Percentiles rank a stretch among this genome's conserved stretches.
Conservation (phyloP, 2,797 vertebrate species). For the Falco concolor region DNA sequence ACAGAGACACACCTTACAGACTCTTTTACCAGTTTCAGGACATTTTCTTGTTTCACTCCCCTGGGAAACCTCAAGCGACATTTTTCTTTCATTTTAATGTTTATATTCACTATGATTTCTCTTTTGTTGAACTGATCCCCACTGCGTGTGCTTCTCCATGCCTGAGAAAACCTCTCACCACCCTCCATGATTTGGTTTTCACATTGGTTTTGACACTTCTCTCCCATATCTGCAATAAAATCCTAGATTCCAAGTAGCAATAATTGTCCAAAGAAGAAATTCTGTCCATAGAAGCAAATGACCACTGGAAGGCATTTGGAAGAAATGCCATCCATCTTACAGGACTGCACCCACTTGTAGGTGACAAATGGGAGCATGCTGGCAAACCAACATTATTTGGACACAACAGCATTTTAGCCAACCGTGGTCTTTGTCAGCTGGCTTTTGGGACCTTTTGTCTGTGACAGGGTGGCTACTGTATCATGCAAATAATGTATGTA, state of each 20-base stretch:
- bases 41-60: background rate
- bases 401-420: background rate
- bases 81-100: background rate
- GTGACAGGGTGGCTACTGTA: background rate
- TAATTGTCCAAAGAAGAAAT: background rate
- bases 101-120: background rate
- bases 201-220: background rate
- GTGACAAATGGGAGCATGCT: background rate
- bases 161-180: background rate
- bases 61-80: background rate
- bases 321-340: background rate
- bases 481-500: background rate
- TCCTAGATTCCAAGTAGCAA: background rate
- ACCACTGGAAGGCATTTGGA: background rate
- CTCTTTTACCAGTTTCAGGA: background rate
- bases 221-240: background rate
- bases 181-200: background rate
- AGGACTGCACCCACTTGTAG: background rate
- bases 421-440: background rate
- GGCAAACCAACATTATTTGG: background rate
- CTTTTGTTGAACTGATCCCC: background rate
- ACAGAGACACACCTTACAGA: background rate
- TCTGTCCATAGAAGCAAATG: background rate
- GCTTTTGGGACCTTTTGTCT: background rate
- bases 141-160: background rate